Evolutionary conservation across 2,888 invertebrate genomes (phyloP), one percentile per base, ranked within the genome.

Genomic region (Latrodectus elegans): DNA sequence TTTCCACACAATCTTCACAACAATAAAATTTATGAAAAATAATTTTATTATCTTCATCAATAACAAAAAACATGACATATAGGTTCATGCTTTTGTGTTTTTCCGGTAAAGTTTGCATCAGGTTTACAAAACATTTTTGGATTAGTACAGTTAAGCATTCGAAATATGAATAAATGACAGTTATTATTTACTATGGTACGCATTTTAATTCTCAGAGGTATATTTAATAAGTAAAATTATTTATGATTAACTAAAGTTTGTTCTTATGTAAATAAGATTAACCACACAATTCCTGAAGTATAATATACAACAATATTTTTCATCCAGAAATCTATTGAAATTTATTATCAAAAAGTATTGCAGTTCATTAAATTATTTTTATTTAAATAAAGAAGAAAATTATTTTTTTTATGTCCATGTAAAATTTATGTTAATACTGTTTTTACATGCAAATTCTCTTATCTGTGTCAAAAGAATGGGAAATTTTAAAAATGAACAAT

Each of bases 271-370:
- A 81, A 81, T 17, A 51, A n/a, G 4, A n/a, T 22, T 52, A 73
- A 26, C 52, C n/a, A n/a, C n/a, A n/a, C 73, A 81, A 52, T 73
- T 52, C 22, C 53, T 73, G 52, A 73, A 73, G 12, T 64, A 73
- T 51, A 17, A 51, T 8, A 26, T 49, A 22, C 26, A 51, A 4
- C 51, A 17, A 51, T 51, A n/a, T 73, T 81, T 72, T 10, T n/a
- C 22, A 38, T 49, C n/a, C 22, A 67, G 67, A 26, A 53, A 67
- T 14, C 73, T 74, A 12, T 22, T n/a, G 9, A 67, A 82, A 52
- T 77, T 77, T 49, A 14, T 49, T 51, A 77, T 77, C 22, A 51
- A 52, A 67, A 82, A 82, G 15, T 53, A 82, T 74, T 79, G 79
- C 15, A 55, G 55, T 15, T 72, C 64, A 17, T 71, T 14, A 26